These are phyloP conservation scores for Cephus spinipes DNA, from an alignment of 2,888 invertebrate genomes.

Conservation along the genomic window DNA sequence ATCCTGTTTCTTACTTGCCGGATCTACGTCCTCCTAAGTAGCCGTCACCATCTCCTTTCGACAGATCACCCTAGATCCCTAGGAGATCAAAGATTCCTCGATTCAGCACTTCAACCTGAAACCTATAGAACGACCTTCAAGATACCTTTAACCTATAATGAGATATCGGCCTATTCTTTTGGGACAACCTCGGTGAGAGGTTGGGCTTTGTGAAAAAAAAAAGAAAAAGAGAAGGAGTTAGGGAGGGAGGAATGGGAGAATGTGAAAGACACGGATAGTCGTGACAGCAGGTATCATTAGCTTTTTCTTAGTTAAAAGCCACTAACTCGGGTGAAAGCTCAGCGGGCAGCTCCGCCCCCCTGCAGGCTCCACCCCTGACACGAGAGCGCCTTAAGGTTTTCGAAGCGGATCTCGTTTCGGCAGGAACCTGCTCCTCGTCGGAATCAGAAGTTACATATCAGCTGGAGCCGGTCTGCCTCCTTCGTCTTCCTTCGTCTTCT, in stretches of 20 bases:
- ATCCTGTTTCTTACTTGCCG: no score
- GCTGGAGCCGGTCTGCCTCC: background rate
- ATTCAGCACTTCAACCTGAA: no score
- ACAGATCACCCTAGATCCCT: no score
- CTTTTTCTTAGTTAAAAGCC: slow-evolving; percentile 7
- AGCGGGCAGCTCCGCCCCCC: slow-evolving; percentile 1
- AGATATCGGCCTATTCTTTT: no score
- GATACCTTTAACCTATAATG: no score
- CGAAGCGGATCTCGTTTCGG: background rate
- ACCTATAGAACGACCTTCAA: no score
- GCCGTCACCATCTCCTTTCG: no score
- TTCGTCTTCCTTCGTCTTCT: no score
- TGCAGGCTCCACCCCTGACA: background rate
- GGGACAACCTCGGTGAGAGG: no score
- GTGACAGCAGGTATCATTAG: background rate
- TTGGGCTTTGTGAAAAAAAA: no score
- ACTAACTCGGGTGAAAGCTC: background rate
- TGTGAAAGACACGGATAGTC: background rate
- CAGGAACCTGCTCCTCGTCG: background rate
- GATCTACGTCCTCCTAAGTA: no score
- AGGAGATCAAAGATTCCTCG: no score
- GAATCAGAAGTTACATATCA: background rate
- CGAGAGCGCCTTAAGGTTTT: background rate
- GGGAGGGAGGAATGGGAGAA: background rate
- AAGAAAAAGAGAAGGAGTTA: background rate